Percentiles rank a stretch among this genome's conserved stretches.
Conservation (phyloP, 2,113 vertebrate species). For the Corythaeola cristata region DNA sequence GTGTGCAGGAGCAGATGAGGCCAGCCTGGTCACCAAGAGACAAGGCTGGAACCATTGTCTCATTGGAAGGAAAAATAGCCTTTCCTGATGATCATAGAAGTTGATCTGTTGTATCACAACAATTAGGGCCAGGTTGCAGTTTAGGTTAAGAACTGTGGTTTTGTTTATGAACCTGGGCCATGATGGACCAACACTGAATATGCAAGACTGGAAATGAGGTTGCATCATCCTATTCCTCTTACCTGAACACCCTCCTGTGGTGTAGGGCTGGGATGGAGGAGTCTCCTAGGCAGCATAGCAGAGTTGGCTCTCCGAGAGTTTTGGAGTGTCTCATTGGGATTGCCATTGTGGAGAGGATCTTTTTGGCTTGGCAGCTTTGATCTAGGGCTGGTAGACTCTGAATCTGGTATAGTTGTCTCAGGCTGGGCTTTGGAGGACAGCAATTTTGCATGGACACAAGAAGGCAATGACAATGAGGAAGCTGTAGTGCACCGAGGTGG, state of each 20-base stretch:
- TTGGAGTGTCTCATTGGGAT: background rate
- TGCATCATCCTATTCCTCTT: background rate
- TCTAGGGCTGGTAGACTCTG: background rate
- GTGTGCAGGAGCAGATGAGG: fast-evolving
- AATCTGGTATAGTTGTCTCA: background rate
- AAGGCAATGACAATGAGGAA: background rate
- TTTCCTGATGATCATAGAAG: background rate
- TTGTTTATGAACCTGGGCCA: background rate
- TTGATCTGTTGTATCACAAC: background rate
- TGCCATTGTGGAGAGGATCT: background rate
- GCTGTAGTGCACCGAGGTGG: background rate
- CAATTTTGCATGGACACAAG: background rate
- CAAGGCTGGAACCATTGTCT: background rate
- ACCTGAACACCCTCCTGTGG: background rate
- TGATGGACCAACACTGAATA: background rate
- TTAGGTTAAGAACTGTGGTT: background rate
- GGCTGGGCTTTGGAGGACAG: background rate
- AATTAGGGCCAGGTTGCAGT: background rate
- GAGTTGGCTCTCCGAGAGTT: background rate
- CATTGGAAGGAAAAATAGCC: background rate
- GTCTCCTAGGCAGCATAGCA: background rate
- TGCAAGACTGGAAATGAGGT: background rate
- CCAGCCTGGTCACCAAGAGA: background rate
- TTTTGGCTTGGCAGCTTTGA: background rate
- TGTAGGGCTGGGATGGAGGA: fast-evolving